phyloP scores from a whole-genome alignment of 2,797 vertebrate species.

The Tiaroga cobitis region DNA sequence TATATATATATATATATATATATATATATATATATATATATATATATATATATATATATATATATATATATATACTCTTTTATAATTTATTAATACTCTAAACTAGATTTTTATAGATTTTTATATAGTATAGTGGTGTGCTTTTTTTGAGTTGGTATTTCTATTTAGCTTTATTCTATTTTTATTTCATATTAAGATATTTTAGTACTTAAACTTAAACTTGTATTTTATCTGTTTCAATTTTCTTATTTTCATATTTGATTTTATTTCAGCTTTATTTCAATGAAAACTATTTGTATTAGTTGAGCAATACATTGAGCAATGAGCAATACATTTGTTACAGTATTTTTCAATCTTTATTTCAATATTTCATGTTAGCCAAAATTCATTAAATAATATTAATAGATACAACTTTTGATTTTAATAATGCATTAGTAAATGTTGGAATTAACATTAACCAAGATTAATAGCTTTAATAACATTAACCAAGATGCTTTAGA shows the following conservation, averaged over 20 bases:
- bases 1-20: background rate
- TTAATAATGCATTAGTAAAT: too few species aligned
- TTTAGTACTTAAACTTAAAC: background rate
- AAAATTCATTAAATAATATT: too few species aligned
- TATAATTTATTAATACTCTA: background rate
- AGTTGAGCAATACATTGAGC: too few species aligned
- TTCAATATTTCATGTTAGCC: background rate
- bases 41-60: too few species aligned
- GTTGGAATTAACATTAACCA: too few species aligned
- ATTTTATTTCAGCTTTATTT: background rate
- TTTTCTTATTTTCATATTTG: background rate
- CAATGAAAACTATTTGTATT: background rate
- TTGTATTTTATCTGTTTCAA: background rate
- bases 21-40: too few species aligned
- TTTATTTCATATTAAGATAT: background rate
- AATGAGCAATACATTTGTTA: background rate
- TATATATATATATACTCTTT: background rate
- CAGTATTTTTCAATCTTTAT: background rate
- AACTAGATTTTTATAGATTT: background rate
- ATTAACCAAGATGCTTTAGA: too few species aligned
- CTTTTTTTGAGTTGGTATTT: background rate
- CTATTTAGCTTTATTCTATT: background rate
- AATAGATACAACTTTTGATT: too few species aligned
- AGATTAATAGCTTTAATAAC: too few species aligned
- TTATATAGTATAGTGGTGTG: background rate